Evolutionary conservation across 2,797 vertebrate genomes (phyloP).

Genomic region (Podarcis lilfordi): DNA sequence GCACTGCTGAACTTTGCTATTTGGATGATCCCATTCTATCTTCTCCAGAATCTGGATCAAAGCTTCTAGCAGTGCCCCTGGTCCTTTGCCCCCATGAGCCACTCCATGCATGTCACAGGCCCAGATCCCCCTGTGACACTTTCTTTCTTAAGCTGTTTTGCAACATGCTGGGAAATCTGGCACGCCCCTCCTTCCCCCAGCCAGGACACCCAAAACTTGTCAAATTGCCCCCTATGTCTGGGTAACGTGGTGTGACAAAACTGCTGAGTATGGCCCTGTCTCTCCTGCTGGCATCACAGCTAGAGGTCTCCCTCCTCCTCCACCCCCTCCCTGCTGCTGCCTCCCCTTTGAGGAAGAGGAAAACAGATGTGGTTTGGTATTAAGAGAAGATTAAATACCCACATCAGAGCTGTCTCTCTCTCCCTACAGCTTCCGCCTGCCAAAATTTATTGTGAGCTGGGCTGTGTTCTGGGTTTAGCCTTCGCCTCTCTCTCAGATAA

Average conservation of each 20-base stretch:
- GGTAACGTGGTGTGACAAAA: not conserved
- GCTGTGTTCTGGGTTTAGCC: not conserved
- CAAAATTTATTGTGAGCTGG: constrained; percentile 1
- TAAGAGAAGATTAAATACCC: constrained; percentile 43
- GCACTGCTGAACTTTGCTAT: too few species aligned
- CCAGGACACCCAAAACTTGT: not conserved
- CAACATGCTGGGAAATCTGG: not conserved
- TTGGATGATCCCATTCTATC: too few species aligned
- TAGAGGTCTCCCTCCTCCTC: too few species aligned
- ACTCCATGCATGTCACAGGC: not conserved
- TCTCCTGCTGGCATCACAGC: not conserved
- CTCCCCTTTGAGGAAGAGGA: not conserved
- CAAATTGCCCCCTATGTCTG: not conserved
- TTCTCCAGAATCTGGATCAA: not conserved
- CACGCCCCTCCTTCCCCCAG: not conserved
- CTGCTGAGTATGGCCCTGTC: too few species aligned
- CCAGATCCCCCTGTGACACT: not conserved
- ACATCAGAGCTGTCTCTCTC: not conserved
- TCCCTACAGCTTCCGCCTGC: not conserved
- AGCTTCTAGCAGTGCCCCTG: too few species aligned
- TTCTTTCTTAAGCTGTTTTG: not conserved
- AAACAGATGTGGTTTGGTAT: constrained; percentile 1
- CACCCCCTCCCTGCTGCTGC: too few species aligned
- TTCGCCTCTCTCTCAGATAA: too few species aligned
- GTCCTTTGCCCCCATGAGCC: not conserved